Base-by-base conservation (phyloP, 1,140 invertebrate genomes). In the Seison nebaliae region DNA sequence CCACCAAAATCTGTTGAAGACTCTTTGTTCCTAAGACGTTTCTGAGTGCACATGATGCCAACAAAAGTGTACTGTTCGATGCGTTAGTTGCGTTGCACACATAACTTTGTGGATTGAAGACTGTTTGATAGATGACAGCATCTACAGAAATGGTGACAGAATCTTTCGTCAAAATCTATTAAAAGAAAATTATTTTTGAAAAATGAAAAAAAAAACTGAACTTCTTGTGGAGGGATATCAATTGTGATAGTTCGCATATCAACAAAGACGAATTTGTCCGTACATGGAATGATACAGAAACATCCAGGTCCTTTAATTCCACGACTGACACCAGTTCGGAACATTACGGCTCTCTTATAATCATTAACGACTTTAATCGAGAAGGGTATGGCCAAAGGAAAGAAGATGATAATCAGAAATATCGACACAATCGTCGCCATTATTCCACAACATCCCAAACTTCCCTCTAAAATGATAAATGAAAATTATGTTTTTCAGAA, bases 221-320 rank as follows among this genome's bases (percentile, higher is more conserved):
- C 38, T 30, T 46, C 45, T 28, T 46, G 45, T 15, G 35, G 40
- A 28, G 45, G 45, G 11, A 46, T 40, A 36, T 46, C 40, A 29
- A 46, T 36, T 19, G 43, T 44, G 9, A 38, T 26, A 14, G 43
- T 45, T 28, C 43, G 28, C 11, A 46, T 11, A 34, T 46, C 44
- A 28, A 46, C 44, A 5, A 20, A 24, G 5, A 24, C 19, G 14
- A 36, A 29, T 23, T 29, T 32, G 19, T 46, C 43, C 12, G 45
- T 14, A 31, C 36, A 46, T 20, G 45, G 45, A n/a, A 45, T 17
- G 20, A 46, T 12, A 30, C 42, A 41, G 21, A 44, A 37, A 7
- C 45, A 20, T 14, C 45, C 45, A 7, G 45, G 44, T 18, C 43
- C 43, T 23, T 44, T 36, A 6, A 33, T 30, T 22, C 38, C 35